Base-by-base conservation (phyloP, 2,888 invertebrate genomes). In the Proisotoma minuta region DNA sequence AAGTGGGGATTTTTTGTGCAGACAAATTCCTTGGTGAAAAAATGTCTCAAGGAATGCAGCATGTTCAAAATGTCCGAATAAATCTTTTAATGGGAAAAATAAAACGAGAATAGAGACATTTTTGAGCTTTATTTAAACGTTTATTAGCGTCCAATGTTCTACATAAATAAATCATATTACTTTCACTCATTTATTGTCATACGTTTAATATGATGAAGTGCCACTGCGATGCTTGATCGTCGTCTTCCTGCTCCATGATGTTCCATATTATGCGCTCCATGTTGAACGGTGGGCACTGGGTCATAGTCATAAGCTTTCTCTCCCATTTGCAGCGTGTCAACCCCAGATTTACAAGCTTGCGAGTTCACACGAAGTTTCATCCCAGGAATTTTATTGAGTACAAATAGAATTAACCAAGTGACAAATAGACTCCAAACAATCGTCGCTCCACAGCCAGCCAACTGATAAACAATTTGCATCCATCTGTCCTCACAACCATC, bases 351-450 rank as follows among this genome's bases (percentile, higher is more conserved):
- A 28, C 62, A 62, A 5, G 27, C 2, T 8, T 27, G 4, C 5
- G 26, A 3, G 29, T 64, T 22, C 2, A 50, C 62, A 26, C 64
- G 27, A 2, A 67, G 39, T 52, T 57, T 59, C 48, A 67, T 26
- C 2, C 64, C 64, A 5, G 67, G 64, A 26, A 64, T 58, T 47
- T 68, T 65, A 54, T 68, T 60, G 62, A 68, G 57, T 2, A 62
- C 29, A 39, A 51, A 65, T 22, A 68, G 47, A 18, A 68, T 39
- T 2, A 57, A 23, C 23, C 26, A 39, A 18, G 62, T 50, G 28
- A 57, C 43, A 8, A 34, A 34, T 28, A 59, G 22, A 1, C 24
- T n/a, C 48, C 26, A 53, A 12, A 40, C 34, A 10, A 27, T 18
- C 12, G 20, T 20, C 2, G 43, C 28, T 5, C 34, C 10, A 12